These are phyloP conservation scores for Mesoclemmys tuberculata DNA, from an alignment of 2,113 vertebrate species.

Conservation along the genomic window DNA sequence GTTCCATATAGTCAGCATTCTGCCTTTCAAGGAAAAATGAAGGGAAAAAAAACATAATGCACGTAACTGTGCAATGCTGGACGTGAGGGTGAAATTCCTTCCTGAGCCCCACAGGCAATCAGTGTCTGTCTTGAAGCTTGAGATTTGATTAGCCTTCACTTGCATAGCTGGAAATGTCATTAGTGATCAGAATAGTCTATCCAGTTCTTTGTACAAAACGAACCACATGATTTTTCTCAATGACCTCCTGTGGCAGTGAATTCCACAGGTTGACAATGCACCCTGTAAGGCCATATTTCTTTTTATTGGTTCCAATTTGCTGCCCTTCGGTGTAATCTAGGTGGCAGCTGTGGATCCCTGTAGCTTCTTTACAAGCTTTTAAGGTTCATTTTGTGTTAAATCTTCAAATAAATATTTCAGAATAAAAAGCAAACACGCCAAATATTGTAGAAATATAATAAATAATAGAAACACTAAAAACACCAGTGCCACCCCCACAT, in stretches of 20 bases:
- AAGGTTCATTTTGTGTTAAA: slow-evolving; percentile 53
- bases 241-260: slow-evolving; percentile 59
- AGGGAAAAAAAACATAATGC: slow-evolving; percentile 58
- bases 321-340: slow-evolving; percentile 70
- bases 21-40: neutral
- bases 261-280: slow-evolving; percentile 67
- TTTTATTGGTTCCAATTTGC: slow-evolving; percentile 72
- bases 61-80: slow-evolving; percentile 23
- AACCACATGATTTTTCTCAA: slow-evolving; percentile 54
- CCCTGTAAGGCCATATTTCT: slow-evolving; percentile 69
- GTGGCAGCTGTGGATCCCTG: slow-evolving; percentile 60
- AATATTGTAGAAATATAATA: neutral
- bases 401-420: slow-evolving; percentile 30
- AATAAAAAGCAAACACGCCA: fast-evolving
- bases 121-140: slow-evolving; percentile 56
- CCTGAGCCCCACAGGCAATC: slow-evolving; percentile 38
- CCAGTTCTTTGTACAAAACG: slow-evolving; percentile 41
- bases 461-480: neutral
- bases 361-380: slow-evolving; percentile 54
- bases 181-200: slow-evolving; percentile 61
- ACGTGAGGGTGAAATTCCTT: slow-evolving; percentile 37
- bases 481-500: fast-evolving
- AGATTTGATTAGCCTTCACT: slow-evolving; percentile 61
- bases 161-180: slow-evolving; percentile 26
- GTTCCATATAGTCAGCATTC: neutral